Conservation (phyloP, 2,797 vertebrate species). For the Gymnoscopelus braueri region DNA sequence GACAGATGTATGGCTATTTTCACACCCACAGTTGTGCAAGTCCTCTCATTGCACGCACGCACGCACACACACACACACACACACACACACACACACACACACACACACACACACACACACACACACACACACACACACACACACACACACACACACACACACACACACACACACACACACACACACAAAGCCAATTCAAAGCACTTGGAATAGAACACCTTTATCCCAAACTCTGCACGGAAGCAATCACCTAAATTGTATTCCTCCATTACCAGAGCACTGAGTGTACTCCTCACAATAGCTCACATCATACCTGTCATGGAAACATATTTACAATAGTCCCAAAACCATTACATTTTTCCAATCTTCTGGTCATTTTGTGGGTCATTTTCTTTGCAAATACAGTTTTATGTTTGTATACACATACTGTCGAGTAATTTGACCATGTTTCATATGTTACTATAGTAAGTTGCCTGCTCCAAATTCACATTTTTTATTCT, state of each 20-base stretch:
- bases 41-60: slow-evolving; percentile 26
- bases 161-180: neutral
- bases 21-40: slow-evolving; percentile 7
- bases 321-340: too few relatives aligned
- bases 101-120: slow-evolving; percentile 21
- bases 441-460: too few relatives aligned
- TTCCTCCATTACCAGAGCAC: slow-evolving; percentile 61
- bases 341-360: too few relatives aligned
- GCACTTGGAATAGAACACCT: slow-evolving; percentile 57
- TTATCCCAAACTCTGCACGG: slow-evolving; percentile 42
- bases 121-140: neutral
- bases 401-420: too few relatives aligned
- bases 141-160: too few relatives aligned
- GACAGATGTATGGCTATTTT: too few relatives aligned
- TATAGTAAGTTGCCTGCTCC: too few relatives aligned
- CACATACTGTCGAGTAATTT: too few relatives aligned
- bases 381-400: too few relatives aligned
- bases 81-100: slow-evolving; percentile 3
- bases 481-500: too few relatives aligned
- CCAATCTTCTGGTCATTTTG: too few relatives aligned
- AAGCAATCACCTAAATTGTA: slow-evolving; percentile 54
- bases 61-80: slow-evolving; percentile 26
- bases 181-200: slow-evolving; percentile 20
- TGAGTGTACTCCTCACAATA: slow-evolving; percentile 27
- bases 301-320: too few relatives aligned